Base-by-base conservation (phyloP, 2,797 vertebrate genomes). In the Melanotaenia maccullochi region DNA sequence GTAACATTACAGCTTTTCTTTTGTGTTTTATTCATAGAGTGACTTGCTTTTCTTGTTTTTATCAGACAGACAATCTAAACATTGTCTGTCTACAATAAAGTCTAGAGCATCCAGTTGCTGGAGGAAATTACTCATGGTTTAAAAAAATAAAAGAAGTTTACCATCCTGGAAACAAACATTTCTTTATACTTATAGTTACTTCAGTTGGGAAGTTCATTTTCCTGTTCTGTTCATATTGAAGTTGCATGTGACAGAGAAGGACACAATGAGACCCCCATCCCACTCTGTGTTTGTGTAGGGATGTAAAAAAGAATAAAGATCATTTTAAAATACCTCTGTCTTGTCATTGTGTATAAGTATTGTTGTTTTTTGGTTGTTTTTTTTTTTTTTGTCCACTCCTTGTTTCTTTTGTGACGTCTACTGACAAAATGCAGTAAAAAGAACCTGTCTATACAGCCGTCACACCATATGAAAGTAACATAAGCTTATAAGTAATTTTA, bases 1-100 rank as follows among this genome's bases (percentile, higher is more conserved):
- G 20, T 6, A 59, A 20, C 55, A 63, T 71, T 38, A 51, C 18
- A 2, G 14, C 20, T 55, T 20, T 61, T 33, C 40, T 38, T 68
- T 61, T 54, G 9, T 73, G 16, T 22, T 75, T 70, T 78, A 71
- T 80, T 76, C 38, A 25, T 59, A 51, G 18, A 49, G 5, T 5
- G 30, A 8, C n/a, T 68, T 36, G 7, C 7, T 13, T 65, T 6
- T 71, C 33, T 28, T 60, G 22, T 4, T 18, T 20, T 47, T 47
- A 20, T 47, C n/a, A 14, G 6, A 7, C 20, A 47, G 35, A 71
- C 20, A 20, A 71, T 77, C 38, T 16, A 63, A 44, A 44, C 4
- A 44, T 6, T 44, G 18, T 44, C 16, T 13, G 12, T 13, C 38
- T 20, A 7, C 44, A 47, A 20, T n/a, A 8, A 47, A 47, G 8